These are phyloP conservation scores for Passer montanus DNA, from an alignment of 2,113 vertebrate genomes.

Conservation along the genomic window DNA sequence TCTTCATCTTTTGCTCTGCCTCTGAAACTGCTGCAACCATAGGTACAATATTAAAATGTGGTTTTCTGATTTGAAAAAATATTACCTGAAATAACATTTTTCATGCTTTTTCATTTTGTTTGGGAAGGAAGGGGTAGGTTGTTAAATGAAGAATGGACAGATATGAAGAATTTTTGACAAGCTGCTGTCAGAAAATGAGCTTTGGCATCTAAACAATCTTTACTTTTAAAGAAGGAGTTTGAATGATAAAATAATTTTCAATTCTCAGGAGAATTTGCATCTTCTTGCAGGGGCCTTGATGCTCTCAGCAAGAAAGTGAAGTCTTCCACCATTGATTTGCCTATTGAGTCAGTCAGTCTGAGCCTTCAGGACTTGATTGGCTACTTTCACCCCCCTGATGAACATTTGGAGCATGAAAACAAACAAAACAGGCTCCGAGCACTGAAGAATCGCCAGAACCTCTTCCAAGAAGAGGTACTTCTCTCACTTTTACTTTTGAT, in stretches of 20 bases:
- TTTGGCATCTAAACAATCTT: background rate
- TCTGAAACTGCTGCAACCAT: accelerated
- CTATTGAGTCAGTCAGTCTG: conserved; percentile 91
- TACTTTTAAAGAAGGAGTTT: background rate
- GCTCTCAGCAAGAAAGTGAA: conserved; percentile 86
- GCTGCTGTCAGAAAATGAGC: background rate
- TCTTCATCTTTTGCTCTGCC: background rate
- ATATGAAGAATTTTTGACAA: background rate
- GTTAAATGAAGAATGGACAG: background rate
- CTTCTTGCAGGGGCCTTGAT: conserved; percentile 85
- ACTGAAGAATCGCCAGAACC: conserved; percentile 95
- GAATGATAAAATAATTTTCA: background rate
- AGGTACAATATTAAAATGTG: background rate
- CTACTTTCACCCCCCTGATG: conserved; percentile 93
- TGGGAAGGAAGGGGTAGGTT: background rate
- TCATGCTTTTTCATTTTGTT: background rate
- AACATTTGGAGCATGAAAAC: conserved; percentile 93
- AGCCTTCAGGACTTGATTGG: conserved; percentile 94
- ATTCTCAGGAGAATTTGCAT: background rate
- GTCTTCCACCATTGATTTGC: conserved; percentile 79
- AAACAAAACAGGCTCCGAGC: conserved; percentile 93
- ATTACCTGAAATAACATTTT: background rate
- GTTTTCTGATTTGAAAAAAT: background rate
- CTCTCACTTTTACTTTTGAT: background rate
- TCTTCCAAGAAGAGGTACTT: conserved; percentile 95